Evolutionary conservation across 2,888 invertebrate species (phyloP).

Genomic region (Bellardia pandia): DNA sequence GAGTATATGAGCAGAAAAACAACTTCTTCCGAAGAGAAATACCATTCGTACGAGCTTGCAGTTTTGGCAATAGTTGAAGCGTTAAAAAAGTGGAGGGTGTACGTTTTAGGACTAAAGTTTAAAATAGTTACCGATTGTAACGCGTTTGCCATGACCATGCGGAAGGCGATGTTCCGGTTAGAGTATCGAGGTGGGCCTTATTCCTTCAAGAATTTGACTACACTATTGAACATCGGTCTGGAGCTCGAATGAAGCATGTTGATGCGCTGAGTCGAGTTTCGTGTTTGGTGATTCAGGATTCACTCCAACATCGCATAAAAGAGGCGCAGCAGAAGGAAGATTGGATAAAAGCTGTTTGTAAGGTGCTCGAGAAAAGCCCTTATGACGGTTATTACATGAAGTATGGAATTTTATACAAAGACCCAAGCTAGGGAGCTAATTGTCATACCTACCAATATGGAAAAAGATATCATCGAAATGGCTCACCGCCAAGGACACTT

Average conservation of each 20-base stretch:
- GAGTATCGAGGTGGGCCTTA: constrained; percentile 66
- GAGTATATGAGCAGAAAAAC: constrained; percentile 64
- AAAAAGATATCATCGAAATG: constrained; percentile 78
- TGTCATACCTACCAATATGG: constrained; percentile 79
- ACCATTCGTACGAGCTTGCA: constrained; percentile 76
- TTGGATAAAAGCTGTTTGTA: constrained; percentile 56
- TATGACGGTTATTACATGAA: constrained; percentile 66
- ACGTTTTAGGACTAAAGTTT: constrained; percentile 60
- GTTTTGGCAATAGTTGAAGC: constrained; percentile 75
- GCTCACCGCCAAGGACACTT: constrained; percentile 76
- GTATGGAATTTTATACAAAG: constrained; percentile 66
- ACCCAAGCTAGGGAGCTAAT: constrained; percentile 68
- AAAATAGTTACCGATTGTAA: constrained; percentile 73
- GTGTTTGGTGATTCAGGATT: too few species aligned
- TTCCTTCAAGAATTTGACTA: too few species aligned
- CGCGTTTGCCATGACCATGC: constrained; percentile 70
- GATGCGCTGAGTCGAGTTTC: too few species aligned
- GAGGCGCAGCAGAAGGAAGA: constrained; percentile 66
- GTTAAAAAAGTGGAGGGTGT: constrained; percentile 74
- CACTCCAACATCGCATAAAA: constrained; percentile 49
- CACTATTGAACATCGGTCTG: too few species aligned
- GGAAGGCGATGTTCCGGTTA: constrained; percentile 63
- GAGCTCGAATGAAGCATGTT: too few species aligned
- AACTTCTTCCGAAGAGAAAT: constrained; percentile 27
- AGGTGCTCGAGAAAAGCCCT: constrained; percentile 43